phyloP scores from a whole-genome alignment of 2,797 vertebrate genomes.

The Triplophysa bombifrons region DNA sequence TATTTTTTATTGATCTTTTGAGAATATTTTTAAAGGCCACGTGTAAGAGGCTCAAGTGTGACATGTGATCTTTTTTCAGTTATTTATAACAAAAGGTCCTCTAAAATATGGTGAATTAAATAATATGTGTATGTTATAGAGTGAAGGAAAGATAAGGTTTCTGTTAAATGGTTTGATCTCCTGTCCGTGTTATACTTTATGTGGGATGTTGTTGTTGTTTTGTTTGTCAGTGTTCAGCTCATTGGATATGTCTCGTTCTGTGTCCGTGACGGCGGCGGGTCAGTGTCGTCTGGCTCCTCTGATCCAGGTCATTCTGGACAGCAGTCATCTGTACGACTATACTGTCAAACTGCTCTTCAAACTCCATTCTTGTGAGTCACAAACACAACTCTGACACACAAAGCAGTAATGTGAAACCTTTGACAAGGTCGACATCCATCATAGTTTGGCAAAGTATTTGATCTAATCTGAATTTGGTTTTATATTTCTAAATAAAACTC shows the following conservation, averaged over 20 bases:
- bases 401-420: too few species aligned
- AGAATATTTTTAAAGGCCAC: too few species aligned
- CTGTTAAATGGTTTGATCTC: not conserved
- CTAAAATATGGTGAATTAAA: too few species aligned
- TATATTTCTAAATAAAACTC: too few species aligned
- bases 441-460: not conserved
- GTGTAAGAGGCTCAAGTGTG: not conserved
- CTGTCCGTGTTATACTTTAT: constrained; percentile 5
- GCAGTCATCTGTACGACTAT: constrained; percentile 97
- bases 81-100: too few species aligned
- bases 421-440: too few species aligned
- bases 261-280: constrained; percentile 91
- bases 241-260: constrained; percentile 94
- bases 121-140: too few species aligned
- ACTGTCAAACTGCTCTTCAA: constrained; percentile 98
- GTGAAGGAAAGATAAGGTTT: not conserved
- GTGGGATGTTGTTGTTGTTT: not conserved
- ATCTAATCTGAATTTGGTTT: not conserved
- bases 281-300: constrained; percentile 97
- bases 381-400: not conserved
- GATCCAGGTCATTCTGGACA: constrained; percentile 95
- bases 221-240: constrained; percentile 88
- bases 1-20: too few species aligned
- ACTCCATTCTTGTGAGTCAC: constrained; percentile 94
- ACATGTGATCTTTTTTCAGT: not conserved